Percentiles rank a stretch among this genome's conserved stretches.
Evolutionary conservation across 2,113 vertebrate species (phyloP).

Genomic region (Leucopsar rothschildi): DNA sequence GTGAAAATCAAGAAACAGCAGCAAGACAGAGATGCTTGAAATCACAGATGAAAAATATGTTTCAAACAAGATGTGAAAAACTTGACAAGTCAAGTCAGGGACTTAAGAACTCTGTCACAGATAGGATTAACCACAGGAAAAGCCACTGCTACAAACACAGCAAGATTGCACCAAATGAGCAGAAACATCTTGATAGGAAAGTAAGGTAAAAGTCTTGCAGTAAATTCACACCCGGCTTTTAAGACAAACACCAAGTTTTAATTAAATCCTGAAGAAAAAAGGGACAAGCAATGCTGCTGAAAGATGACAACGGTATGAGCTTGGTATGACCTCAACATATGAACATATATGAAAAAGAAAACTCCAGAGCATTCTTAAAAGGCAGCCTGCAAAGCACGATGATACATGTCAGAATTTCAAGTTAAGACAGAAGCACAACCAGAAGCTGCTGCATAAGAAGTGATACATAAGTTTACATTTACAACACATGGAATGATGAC

Average conservation of each 20-base stretch:
- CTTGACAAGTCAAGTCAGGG: not conserved
- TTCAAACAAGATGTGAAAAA: not conserved
- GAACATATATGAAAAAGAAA: not conserved
- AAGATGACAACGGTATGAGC: not conserved
- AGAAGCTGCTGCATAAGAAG: not conserved
- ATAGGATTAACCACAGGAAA: not conserved
- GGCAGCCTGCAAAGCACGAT: not conserved
- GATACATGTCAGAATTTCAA: not conserved
- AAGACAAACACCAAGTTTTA: not conserved
- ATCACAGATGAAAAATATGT: slow-evolving; percentile 20
- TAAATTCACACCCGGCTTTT: not conserved
- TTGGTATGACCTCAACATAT: not conserved
- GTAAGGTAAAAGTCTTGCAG: not conserved
- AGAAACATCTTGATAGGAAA: not conserved
- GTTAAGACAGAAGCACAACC: not conserved
- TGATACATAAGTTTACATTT: not conserved
- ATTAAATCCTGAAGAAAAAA: not conserved
- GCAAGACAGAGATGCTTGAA: not conserved
- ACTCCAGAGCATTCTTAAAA: not conserved
- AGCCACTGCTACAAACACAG: not conserved
- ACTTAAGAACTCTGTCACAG: not conserved
- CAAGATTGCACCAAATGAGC: not conserved
- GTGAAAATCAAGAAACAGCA: not conserved
- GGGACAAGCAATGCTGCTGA: not conserved
- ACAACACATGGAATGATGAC: not conserved